Conservation (phyloP, 2,113 vertebrate genomes). For the Reinhardtius hippoglossoides region DNA sequence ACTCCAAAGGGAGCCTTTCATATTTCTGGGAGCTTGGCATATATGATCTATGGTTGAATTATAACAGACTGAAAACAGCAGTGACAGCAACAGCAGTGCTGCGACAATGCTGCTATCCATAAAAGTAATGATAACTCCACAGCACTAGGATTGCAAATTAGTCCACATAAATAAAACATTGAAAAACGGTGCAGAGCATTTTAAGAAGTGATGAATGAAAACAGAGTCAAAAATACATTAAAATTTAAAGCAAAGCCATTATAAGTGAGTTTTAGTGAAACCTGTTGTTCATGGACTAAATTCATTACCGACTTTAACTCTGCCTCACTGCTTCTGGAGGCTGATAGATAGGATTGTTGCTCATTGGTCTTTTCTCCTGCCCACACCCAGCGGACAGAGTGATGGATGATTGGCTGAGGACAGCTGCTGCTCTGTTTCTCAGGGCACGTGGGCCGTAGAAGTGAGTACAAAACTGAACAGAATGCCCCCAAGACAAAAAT, state of each 20-base stretch:
- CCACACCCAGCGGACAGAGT: conserved; percentile 56
- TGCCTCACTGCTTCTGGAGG: conserved; percentile 36
- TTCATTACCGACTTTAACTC: conserved; percentile 52
- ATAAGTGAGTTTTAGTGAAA: conserved; percentile 35
- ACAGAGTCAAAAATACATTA: neutral
- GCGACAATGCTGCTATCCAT: neutral
- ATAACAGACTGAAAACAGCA: neutral
- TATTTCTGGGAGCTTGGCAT: neutral
- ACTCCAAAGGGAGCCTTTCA: neutral
- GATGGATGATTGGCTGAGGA: conserved; percentile 68
- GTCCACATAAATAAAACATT: conserved; percentile 20
- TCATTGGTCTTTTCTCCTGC: conserved; percentile 49
- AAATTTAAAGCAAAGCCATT: conserved; percentile 27
- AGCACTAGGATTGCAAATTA: conserved; percentile 8
- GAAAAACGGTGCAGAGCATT: neutral
- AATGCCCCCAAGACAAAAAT: conserved; percentile 23
- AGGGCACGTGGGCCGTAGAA: conserved; percentile 48
- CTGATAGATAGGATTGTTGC: conserved; percentile 58
- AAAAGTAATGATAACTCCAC: conserved; percentile 10
- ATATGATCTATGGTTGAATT: neutral
- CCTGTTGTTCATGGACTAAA: conserved; percentile 53
- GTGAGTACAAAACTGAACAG: conserved; percentile 19
- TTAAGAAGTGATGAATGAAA: conserved; percentile 7
- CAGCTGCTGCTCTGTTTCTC: conserved; percentile 59
- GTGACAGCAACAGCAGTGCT: neutral